phyloP scores from a whole-genome alignment of 2,888 invertebrate genomes.

The Dolomedes plantarius region DNA sequence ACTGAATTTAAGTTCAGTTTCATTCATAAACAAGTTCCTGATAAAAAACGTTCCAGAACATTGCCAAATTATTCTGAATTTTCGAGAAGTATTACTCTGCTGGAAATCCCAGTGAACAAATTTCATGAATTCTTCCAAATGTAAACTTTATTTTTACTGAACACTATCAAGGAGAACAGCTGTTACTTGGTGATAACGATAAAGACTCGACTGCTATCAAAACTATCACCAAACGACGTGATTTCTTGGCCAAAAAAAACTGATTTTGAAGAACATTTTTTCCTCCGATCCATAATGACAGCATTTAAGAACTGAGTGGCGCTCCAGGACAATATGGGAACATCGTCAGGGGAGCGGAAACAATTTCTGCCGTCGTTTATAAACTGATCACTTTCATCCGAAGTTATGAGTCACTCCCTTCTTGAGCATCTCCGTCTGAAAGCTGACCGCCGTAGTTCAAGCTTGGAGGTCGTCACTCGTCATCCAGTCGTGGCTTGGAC shows the following conservation, averaged over 20 bases:
- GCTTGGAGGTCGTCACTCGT: conserved; percentile 48
- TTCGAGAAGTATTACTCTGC: no score
- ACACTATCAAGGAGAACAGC: background rate
- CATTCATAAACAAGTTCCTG: no score
- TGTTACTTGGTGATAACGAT: background rate
- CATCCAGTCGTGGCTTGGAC: conserved; percentile 54
- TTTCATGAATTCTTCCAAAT: no score
- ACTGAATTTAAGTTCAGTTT: no score
- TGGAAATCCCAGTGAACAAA: no score
- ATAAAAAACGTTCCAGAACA: no score
- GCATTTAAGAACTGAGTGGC: background rate
- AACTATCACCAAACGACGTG: no score
- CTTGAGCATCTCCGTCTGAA: conserved; percentile 47
- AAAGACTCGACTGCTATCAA: background rate
- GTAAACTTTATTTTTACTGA: no score
- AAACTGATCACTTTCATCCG: background rate
- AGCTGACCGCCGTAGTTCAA: conserved; percentile 55
- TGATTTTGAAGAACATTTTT: no score
- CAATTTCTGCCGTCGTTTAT: background rate
- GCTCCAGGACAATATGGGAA: conserved; percentile 7
- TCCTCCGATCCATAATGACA: no score
- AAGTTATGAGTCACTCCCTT: conserved; percentile 42
- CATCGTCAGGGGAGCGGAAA: background rate
- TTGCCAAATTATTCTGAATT: no score
- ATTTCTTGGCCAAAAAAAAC: no score